These are phyloP conservation scores for Biston stratarius DNA, from an alignment of 2,888 invertebrate species.

Conservation along the genomic window DNA sequence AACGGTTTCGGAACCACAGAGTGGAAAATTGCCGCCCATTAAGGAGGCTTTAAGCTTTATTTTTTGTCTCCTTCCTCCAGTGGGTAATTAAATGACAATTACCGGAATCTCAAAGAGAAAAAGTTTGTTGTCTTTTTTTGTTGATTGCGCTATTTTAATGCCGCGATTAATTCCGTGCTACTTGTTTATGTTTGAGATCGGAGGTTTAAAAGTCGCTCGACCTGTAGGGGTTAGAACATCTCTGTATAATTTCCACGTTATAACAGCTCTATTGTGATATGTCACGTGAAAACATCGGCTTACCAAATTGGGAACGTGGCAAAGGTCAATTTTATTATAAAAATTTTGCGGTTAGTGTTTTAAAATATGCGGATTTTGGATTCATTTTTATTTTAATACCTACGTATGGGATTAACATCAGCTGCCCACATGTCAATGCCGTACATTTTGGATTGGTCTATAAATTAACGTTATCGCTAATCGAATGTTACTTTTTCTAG, in stretches of 20 bases:
- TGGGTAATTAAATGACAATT: constrained; percentile 82
- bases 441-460: too few species aligned
- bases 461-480: too few species aligned
- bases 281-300: constrained; percentile 6
- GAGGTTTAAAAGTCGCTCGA: constrained; percentile 14
- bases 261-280: constrained; percentile 18
- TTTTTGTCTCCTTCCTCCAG: constrained; percentile 61
- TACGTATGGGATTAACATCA: too few species aligned
- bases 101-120: constrained; percentile 65
- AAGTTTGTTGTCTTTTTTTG: constrained; percentile 51
- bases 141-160: constrained; percentile 52
- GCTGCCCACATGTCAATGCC: too few species aligned
- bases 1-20: constrained; percentile 60
- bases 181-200: constrained; percentile 33
- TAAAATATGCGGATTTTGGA: constrained; percentile 6
- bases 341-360: constrained; percentile 21
- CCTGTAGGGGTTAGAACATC: constrained; percentile 13
- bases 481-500: too few species aligned
- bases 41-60: constrained; percentile 68
- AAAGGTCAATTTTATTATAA: constrained; percentile 16
- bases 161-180: constrained; percentile 43
- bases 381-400: background rate
- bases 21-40: constrained; percentile 72
- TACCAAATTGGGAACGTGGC: constrained; percentile 2
- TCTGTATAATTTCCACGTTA: constrained; percentile 17